A percentile compares a stretch with the other conserved stretches of the same genome.
Conservation (phyloP, 1,140 invertebrate species). For the Ostrea edulis region DNA sequence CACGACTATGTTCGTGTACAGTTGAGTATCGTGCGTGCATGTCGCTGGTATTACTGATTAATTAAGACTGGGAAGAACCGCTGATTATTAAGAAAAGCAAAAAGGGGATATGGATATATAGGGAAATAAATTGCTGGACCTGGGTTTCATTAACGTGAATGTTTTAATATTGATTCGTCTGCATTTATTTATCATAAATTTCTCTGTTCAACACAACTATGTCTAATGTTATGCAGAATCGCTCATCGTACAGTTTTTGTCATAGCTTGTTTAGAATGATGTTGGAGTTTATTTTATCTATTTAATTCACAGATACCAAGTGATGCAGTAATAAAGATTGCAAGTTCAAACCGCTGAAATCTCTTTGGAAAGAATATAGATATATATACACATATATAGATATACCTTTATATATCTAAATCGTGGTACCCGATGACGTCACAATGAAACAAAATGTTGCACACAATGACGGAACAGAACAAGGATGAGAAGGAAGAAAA, state of each 20-base stretch:
- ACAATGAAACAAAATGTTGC: background rate
- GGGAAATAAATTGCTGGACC: background rate
- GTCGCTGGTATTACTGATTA: background rate
- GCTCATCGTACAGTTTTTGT: background rate
- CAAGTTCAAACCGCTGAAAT: background rate
- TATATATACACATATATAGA: background rate
- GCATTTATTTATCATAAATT: background rate
- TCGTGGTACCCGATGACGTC: background rate
- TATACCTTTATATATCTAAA: background rate
- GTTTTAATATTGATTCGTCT: background rate
- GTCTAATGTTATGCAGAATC: background rate
- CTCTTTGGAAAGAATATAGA: background rate
- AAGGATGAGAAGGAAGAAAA: conserved; percentile 18
- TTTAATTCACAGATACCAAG: background rate
- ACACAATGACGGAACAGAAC: conserved; percentile 1
- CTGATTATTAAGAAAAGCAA: background rate
- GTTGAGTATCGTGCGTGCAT: background rate
- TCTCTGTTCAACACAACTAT: background rate
- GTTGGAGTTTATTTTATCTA: background rate
- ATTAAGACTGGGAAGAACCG: background rate
- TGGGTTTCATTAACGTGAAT: background rate
- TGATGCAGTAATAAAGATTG: background rate
- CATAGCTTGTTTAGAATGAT: background rate
- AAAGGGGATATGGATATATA: background rate
- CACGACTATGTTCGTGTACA: background rate